Base-by-base conservation (phyloP, 2,888 invertebrate species). In the Campoplex nolae region DNA sequence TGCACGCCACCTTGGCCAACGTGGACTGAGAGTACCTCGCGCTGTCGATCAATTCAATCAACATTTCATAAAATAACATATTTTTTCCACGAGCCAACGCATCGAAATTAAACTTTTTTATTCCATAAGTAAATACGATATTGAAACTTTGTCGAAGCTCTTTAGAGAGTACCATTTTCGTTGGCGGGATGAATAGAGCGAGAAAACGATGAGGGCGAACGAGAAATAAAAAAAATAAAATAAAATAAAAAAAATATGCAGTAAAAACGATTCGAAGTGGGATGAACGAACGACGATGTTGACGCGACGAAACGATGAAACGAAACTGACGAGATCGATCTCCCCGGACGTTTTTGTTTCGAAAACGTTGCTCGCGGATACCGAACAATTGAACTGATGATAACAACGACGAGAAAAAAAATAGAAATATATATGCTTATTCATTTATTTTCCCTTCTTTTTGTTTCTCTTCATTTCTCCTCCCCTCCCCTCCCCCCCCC, bases 21-120 rank as follows among this genome's bases (percentile, higher is more conserved):
- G 95, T 98, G 98, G 93, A 98, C 96, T 86, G 97, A 97, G 92
- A 98, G 97, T 95, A 97, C 97, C 95, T 98, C 97, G 95, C 97
- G 97, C 97, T 97, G 95, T 92, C 84, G 84, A 88, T 88, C 67
- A 71, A 79, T 75, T 76, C 28, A 79, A 71, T 28, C 73, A 28
- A 16, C 8, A 38, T 18, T 54, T 81, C 0, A 65, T 74, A 18
- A 42, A 32, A 32, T 11, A 56, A 54, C 38, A 18, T 28, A n/a
- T 18, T 28, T 28, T 68, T n/a, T n/a, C 6, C 28, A 0, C 7
- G 7, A 58, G 9, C 48, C n/a, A 51, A 23, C 38, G 4, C 13
- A 28, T 23, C 51, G 8, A 51, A 58, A 32, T 23, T 9, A 13
- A 8, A 68, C 6, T 42, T 32, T 7, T 56, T 16, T 8, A 18